Percentiles rank a stretch among this genome's conserved stretches.
phyloP scores from a whole-genome alignment of 2,888 invertebrate species.

The Cheilosia vulpina region DNA sequence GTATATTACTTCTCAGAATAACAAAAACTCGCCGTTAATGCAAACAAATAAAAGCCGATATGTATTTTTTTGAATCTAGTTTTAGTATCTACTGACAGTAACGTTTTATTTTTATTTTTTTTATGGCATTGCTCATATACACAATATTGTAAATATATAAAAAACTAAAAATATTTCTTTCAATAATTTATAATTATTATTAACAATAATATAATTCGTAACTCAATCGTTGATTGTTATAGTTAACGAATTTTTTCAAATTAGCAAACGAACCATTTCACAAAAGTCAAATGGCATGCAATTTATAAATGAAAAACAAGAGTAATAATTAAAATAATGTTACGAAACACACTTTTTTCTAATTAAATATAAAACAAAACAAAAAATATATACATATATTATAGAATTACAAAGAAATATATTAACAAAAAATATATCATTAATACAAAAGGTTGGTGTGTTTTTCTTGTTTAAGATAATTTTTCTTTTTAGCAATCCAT shows the following conservation, averaged over 20 bases:
- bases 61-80: background rate
- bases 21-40: too few relatives aligned
- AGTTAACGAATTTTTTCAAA: slow-evolving; percentile 19
- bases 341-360: slow-evolving; percentile 57
- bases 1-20: too few relatives aligned
- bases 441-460: slow-evolving; percentile 27
- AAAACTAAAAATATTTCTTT: slow-evolving; percentile 9
- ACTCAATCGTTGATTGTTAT: slow-evolving; percentile 27
- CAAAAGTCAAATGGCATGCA: slow-evolving; percentile 22
- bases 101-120: background rate
- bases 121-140: background rate
- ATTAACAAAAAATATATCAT: slow-evolving; percentile 56
- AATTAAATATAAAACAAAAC: slow-evolving; percentile 46
- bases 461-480: background rate
- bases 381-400: slow-evolving; percentile 24
- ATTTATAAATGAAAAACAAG: slow-evolving; percentile 41
- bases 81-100: background rate
- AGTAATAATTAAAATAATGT: slow-evolving; percentile 31
- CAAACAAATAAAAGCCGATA: background rate
- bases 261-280: slow-evolving; percentile 19
- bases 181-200: slow-evolving; percentile 22
- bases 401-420: slow-evolving; percentile 50
- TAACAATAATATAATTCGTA: slow-evolving; percentile 31
- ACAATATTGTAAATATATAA: slow-evolving; percentile 32
- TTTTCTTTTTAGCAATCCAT: background rate